A percentile compares a stretch with the other conserved stretches of the same genome.
phyloP scores from a whole-genome alignment of 1,140 invertebrate species.

The Plutomurus gul region DNA sequence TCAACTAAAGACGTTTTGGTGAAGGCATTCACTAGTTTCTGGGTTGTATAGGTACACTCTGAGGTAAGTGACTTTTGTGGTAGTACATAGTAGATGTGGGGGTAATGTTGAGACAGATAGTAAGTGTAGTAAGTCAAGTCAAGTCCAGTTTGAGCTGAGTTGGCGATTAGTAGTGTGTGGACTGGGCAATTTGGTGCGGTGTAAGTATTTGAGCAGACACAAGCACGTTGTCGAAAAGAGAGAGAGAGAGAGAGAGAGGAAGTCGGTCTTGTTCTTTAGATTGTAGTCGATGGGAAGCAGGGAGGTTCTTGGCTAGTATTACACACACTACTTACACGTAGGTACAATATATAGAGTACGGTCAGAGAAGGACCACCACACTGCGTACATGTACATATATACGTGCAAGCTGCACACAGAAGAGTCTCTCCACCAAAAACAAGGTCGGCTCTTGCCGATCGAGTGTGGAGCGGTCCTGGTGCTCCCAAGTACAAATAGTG shows the following conservation, averaged over 20 bases:
- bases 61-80: no score
- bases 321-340: background rate
- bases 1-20: background rate
- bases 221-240: constrained; percentile 17
- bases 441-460: background rate
- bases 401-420: background rate
- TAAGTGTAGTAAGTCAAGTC: background rate
- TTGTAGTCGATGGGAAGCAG: constrained; percentile 21
- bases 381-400: background rate
- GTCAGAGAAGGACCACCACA: no score
- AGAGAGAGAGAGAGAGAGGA: no score
- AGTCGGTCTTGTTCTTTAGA: constrained; percentile 26
- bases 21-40: no score
- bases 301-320: constrained; percentile 19
- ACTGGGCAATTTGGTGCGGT: constrained; percentile 1
- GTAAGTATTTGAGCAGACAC: constrained; percentile 23
- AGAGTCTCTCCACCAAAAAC: background rate
- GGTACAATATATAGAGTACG: no score
- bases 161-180: background rate
- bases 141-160: background rate
- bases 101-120: constrained; percentile 3
- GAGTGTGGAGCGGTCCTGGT: no score
- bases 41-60: no score
- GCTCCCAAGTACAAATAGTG: background rate
- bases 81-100: no score